Conservation (phyloP, 2,797 vertebrate genomes). For the Arremon aurantiirostris region DNA sequence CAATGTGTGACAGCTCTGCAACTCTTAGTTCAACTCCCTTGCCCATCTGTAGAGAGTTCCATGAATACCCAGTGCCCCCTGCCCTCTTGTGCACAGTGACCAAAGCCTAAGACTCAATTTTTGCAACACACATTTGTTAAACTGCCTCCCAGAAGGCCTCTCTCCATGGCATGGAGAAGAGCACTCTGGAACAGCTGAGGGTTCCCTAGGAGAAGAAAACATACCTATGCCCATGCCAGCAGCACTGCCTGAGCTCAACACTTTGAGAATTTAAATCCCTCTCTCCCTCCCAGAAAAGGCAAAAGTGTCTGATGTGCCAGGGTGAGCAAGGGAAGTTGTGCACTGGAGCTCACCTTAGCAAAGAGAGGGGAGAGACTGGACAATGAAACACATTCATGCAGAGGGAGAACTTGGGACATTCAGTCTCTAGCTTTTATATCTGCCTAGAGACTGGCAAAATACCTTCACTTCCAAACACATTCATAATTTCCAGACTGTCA, state of each 20-base stretch:
- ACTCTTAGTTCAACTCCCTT: neutral
- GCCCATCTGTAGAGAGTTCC: neutral
- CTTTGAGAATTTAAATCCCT: neutral
- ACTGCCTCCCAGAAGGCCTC: neutral
- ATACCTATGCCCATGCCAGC: neutral
- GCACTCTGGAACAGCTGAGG: neutral
- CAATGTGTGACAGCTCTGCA: fast-evolving
- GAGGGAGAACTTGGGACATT: neutral
- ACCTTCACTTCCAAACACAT: neutral
- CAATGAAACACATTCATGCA: neutral
- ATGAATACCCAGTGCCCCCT: neutral
- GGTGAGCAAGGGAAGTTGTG: neutral
- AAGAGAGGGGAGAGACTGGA: neutral
- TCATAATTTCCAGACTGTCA: neutral
- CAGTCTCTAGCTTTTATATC: neutral
- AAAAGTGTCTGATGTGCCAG: neutral
- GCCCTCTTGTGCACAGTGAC: neutral
- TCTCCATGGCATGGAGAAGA: neutral
- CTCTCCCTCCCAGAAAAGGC: neutral
- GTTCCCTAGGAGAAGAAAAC: neutral
- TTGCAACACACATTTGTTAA: neutral
- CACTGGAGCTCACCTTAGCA: neutral
- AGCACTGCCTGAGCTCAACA: neutral
- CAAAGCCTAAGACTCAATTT: neutral
- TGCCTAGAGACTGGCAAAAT: neutral